Evolutionary conservation across 2,113 vertebrate genomes (phyloP), one percentile per base, ranked within the genome.

Genomic region (Serilophus lunatus): DNA sequence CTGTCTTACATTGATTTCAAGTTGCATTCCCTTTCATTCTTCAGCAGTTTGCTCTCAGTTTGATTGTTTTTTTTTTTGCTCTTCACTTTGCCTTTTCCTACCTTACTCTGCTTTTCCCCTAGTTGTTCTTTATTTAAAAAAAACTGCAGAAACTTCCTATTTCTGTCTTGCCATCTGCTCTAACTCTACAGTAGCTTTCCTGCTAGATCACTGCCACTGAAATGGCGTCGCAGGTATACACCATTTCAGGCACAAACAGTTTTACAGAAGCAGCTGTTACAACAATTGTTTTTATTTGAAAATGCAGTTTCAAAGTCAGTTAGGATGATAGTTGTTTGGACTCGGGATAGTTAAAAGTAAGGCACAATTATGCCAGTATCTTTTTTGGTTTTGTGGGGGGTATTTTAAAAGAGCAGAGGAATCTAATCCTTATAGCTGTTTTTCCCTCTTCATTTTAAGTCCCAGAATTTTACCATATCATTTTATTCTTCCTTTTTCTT

Each of bases 121-220:
- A 53, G 63, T 86, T 92, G 33, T 69, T 90, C 20, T 91, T 81
- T 81, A 86, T 60, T 74, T 75, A 38, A 76, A 69, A 50, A 44
- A 63, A 47, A 28, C n/a, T 75, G 24, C 51, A 90, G 71, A 93
- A 84, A 61, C 28, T 91, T 95, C 76, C 64, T 93, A 77, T 93
- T 93, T 95, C 40, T 92, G 60, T 86, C 79, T 90, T 77, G 72
- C 91, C 96, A 96, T 94, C 88, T 94, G 90, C 71, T 93, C 44
- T 86, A 59, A 29, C 76, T 83, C 82, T 42, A 28, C 59, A 70
- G 86, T 93, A 88, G 56, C 44, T 88, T 94, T 94, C 56, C 47
- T 71, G 44, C 60, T 93, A 92, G 44, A 88, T 88, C 5, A 1
- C 33, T 92, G 51, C 69, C 14, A 14, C 72, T 81, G 76, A 71